Conservation (phyloP, 2,113 vertebrate species). For the Tautogolabrus adspersus region DNA sequence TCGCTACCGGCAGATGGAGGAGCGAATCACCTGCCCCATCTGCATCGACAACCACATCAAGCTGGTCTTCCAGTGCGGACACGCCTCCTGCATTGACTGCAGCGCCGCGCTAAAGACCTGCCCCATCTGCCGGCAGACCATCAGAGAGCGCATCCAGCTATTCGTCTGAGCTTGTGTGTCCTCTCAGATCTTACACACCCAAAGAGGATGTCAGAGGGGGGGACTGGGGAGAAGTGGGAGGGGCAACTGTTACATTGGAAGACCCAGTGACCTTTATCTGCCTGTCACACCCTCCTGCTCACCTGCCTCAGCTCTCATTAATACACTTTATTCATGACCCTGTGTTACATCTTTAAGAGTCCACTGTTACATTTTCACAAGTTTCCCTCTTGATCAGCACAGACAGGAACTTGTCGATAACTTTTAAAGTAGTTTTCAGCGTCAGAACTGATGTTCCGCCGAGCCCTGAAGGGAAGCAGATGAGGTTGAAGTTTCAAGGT, state of each 20-base stretch:
- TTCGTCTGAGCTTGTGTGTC: constrained; percentile 86
- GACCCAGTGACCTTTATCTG: constrained; percentile 23
- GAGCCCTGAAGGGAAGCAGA: constrained; percentile 8
- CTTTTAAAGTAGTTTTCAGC: constrained; percentile 16
- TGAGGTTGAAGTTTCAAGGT: neutral
- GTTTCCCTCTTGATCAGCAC: constrained; percentile 28
- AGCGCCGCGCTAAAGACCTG: constrained; percentile 92
- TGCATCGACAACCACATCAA: constrained; percentile 99
- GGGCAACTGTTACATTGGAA: constrained; percentile 17
- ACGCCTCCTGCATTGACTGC: constrained; percentile 96
- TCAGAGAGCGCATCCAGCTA: constrained; percentile 94
- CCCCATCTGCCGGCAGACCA: constrained; percentile 96
- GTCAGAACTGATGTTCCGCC: constrained; percentile 2
- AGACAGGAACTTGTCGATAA: constrained; percentile 4
- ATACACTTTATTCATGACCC: constrained; percentile 24
- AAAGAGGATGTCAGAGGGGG: constrained; percentile 20
- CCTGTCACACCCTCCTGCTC: constrained; percentile 20
- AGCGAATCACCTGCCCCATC: constrained; percentile 98
- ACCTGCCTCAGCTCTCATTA: neutral
- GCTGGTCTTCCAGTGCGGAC: constrained; percentile 97
- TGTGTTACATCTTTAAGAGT: constrained; percentile 42
- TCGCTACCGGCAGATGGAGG: constrained; percentile 98
- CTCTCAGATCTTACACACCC: constrained; percentile 14
- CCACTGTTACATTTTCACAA: constrained; percentile 37
- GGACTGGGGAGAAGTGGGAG: constrained; percentile 5